Evolutionary conservation across 2,113 vertebrate genomes (phyloP).

Genomic region (Cynoglossus semilaevis): DNA sequence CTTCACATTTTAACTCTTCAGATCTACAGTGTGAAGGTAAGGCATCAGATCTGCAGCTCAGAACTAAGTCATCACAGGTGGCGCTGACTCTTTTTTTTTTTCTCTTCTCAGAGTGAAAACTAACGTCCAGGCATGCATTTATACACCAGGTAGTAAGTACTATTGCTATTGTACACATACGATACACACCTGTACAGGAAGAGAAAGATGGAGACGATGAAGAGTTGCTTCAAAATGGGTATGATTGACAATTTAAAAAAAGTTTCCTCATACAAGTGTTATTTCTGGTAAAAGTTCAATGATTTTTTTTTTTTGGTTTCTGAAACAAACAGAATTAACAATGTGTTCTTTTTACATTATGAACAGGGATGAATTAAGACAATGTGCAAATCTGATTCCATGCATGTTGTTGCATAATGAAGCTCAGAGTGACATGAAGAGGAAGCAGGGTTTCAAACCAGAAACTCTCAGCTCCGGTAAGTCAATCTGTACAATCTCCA

Average conservation of each 20-base stretch:
- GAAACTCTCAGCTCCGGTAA: constrained; percentile 13
- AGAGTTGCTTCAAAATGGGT: constrained; percentile 52
- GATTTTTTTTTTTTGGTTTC: constrained; percentile 54
- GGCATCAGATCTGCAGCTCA: constrained; percentile 44
- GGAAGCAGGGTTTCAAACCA: not conserved
- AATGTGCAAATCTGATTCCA: constrained; percentile 70
- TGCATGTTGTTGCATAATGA: constrained; percentile 65
- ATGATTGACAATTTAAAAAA: constrained; percentile 56
- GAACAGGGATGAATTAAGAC: constrained; percentile 50
- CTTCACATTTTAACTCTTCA: constrained; percentile 19
- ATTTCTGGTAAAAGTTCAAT: constrained; percentile 14
- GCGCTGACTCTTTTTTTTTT: constrained; percentile 17
- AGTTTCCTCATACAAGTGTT: constrained; percentile 42
- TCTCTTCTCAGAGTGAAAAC: constrained; percentile 30
- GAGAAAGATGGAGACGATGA: constrained; percentile 37
- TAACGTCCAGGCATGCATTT: constrained; percentile 57
- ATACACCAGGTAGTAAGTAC: constrained; percentile 56
- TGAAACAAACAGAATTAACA: constrained; percentile 34
- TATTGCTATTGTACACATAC: constrained; percentile 63
- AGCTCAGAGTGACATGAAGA: constrained; percentile 21
- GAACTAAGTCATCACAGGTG: constrained; percentile 41
- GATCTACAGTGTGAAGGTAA: constrained; percentile 60
- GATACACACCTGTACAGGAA: constrained; percentile 60
- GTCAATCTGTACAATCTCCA: constrained; percentile 8
- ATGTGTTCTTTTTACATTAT: constrained; percentile 52